Evolutionary conservation across 35 echinoderm and acorn worm species (phyloP).

Genomic region (Acanthaster planci): DNA sequence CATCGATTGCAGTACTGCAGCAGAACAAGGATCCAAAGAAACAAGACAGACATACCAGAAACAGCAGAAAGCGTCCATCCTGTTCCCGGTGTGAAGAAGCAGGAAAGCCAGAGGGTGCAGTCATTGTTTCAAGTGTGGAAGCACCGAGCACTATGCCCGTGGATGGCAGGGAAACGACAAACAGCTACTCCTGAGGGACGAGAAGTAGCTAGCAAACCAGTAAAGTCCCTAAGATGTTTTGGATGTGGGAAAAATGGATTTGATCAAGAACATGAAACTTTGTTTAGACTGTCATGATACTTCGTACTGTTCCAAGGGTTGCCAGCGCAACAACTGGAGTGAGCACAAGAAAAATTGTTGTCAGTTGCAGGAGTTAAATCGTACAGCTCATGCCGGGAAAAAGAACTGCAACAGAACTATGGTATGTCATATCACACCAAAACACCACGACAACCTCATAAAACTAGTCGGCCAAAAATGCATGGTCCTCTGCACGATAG

Average conservation of each 20-base stretch:
- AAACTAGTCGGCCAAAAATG: constrained; percentile 57
- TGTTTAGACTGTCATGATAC: too few relatives aligned
- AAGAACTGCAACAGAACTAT: not conserved
- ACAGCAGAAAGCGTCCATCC: constrained; percentile 29
- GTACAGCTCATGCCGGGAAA: not conserved
- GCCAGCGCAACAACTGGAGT: not conserved
- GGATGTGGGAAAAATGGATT: not conserved
- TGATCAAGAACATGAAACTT: too few relatives aligned
- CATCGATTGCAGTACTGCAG: not conserved
- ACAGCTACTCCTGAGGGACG: constrained; percentile 35
- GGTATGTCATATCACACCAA: constrained; percentile 33
- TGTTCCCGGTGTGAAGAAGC: constrained; percentile 26
- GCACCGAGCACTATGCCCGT: constrained; percentile 49
- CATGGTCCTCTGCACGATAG: constrained; percentile 34
- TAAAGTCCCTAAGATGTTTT: not conserved
- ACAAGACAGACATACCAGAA: not conserved
- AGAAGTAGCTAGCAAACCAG: constrained; percentile 6
- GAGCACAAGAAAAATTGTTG: too few relatives aligned
- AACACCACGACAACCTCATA: not conserved
- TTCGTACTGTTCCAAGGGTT: too few relatives aligned
- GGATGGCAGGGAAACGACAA: constrained; percentile 56
- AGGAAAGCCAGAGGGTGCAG: constrained; percentile 24
- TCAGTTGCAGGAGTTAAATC: too few relatives aligned
- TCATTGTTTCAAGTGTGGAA: constrained; percentile 71
- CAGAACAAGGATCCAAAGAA: too few relatives aligned